Evolutionary conservation across 1,140 invertebrate species (phyloP).

Genomic region (Drosophila sechellia): DNA sequence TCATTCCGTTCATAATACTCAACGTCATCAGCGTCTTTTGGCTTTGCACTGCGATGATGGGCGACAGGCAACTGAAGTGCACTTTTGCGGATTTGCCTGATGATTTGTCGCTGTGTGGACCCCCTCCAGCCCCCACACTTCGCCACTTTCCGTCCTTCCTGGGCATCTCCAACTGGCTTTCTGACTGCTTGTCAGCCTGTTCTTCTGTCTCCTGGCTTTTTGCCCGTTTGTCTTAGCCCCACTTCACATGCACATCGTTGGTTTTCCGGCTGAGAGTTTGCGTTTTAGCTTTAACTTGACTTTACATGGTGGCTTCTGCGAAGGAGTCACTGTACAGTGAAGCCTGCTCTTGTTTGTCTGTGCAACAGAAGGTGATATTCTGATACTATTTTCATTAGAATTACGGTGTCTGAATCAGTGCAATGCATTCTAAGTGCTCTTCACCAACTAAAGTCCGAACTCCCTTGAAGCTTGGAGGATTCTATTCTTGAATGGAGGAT

Average conservation of each 20-base stretch:
- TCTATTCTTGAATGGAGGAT: not conserved
- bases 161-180: conserved; percentile 40
- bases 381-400: no score
- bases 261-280: conserved; percentile 40
- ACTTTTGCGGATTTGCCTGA: conserved; percentile 71
- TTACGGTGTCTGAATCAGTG: no score
- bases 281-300: conserved; percentile 40
- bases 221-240: conserved; percentile 69
- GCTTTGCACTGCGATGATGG: conserved; percentile 42
- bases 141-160: conserved; percentile 9
- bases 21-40: conserved; percentile 72
- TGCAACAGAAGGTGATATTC: no score
- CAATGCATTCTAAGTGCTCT: no score
- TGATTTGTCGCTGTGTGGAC: conserved; percentile 60
- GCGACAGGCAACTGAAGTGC: conserved; percentile 64
- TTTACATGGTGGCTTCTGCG: conserved; percentile 3
- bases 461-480: not conserved
- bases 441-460: no score
- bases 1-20: conserved; percentile 76
- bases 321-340: conserved; percentile 1
- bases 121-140: not conserved
- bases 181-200: conserved; percentile 56
- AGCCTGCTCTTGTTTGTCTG: not conserved
- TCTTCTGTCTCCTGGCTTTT: conserved; percentile 20
- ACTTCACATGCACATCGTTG: conserved; percentile 57